Percentiles rank a stretch among this genome's conserved stretches.
Conservation (phyloP, 2,888 invertebrate genomes). For the Tipula unca region DNA sequence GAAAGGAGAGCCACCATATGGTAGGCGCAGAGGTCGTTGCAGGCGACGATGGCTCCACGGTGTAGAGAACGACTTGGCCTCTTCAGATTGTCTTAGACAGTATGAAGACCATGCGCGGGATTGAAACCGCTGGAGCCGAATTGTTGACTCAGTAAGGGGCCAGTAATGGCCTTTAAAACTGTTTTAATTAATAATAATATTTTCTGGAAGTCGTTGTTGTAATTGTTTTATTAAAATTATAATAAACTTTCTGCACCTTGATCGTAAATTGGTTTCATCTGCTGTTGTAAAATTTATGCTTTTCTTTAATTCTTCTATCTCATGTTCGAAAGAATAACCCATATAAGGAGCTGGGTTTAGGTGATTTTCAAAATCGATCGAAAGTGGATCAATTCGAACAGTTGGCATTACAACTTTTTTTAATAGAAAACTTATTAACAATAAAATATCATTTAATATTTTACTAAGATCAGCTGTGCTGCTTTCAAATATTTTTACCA, state of each 20-base stretch:
- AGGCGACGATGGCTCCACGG: too few species aligned
- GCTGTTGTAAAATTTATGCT: background rate
- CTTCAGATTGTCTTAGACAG: too few species aligned
- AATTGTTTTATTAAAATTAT: background rate
- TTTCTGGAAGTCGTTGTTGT: background rate
- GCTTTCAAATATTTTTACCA: background rate
- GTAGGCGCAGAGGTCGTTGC: too few species aligned
- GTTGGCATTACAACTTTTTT: background rate
- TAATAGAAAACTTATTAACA: background rate
- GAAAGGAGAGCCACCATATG: too few species aligned
- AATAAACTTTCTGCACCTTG: background rate
- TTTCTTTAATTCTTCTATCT: background rate
- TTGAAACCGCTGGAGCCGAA: too few species aligned
- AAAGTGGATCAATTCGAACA: background rate
- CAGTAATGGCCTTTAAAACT: too few species aligned
- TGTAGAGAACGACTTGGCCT: too few species aligned
- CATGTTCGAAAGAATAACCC: too few species aligned
- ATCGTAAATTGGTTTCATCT: background rate
- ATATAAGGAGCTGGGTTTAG: too few species aligned
- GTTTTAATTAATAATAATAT: too few species aligned
- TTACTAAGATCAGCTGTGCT: background rate
- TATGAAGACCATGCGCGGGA: too few species aligned
- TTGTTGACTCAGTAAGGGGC: too few species aligned
- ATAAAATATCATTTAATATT: background rate
- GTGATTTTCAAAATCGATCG: background rate